These are phyloP conservation scores for Sceliomorpha sp. DNA, from an alignment of 2,888 invertebrate genomes.

Conservation along the genomic window DNA sequence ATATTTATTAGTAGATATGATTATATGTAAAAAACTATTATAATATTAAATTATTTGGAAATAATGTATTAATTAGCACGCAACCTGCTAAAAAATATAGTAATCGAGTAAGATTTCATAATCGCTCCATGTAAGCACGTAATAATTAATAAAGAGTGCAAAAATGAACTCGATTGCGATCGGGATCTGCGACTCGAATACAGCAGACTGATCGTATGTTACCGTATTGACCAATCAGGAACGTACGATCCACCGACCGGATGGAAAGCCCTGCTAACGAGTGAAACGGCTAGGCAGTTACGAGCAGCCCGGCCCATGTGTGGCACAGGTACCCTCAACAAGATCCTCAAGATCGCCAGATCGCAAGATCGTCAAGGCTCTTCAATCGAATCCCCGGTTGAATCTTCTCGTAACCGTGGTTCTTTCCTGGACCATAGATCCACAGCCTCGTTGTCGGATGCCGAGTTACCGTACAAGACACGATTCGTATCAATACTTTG, in stretches of 20 bases:
- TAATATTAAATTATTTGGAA: no score
- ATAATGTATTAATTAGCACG: no score
- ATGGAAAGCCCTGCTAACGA: constrained; percentile 80
- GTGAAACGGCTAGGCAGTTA: constrained; percentile 78
- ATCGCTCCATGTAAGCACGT: constrained; percentile 41
- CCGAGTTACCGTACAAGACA: no score
- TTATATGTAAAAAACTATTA: no score
- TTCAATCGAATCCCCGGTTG: constrained; percentile 58
- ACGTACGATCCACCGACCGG: constrained; percentile 83
- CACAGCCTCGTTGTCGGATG: constrained; percentile 31
- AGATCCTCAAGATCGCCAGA: constrained; percentile 64
- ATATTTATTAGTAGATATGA: no score
- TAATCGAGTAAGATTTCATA: constrained; percentile 34
- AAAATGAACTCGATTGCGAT: constrained; percentile 27
- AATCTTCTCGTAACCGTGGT: constrained; percentile 64
- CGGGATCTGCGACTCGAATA: constrained; percentile 43
- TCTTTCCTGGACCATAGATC: constrained; percentile 56
- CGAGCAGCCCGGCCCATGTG: constrained; percentile 78
- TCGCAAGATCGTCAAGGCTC: constrained; percentile 57
- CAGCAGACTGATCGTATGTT: constrained; percentile 60
- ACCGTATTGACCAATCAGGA: constrained; percentile 79
- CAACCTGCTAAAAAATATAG: no score
- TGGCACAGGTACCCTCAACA: constrained; percentile 78
- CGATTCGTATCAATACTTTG: no score
- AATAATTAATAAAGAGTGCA: background rate